Percentiles rank a stretch among this genome's conserved stretches.
Conservation (phyloP, 1,140 invertebrate genomes). For the Nautilus pompilius region DNA sequence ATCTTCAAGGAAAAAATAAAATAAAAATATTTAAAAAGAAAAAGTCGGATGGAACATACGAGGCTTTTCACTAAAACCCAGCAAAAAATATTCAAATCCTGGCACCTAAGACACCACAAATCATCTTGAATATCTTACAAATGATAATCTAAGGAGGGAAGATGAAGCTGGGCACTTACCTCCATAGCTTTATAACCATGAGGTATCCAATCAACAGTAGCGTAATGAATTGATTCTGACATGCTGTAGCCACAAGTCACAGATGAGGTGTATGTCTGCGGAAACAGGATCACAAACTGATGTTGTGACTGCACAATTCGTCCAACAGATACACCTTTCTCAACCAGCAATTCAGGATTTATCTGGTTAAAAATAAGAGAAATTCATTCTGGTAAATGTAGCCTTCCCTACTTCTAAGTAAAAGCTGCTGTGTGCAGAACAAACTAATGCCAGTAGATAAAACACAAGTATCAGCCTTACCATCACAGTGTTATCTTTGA, state of each 20-base stretch:
- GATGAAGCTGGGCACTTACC: constrained; percentile 54
- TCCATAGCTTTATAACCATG: constrained; percentile 71
- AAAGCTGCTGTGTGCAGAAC: background rate
- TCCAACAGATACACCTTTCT: constrained; percentile 74
- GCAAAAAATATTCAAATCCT: too few relatives aligned
- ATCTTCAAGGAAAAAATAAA: constrained; percentile 62
- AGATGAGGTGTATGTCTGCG: constrained; percentile 83
- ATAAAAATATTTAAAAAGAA: too few relatives aligned
- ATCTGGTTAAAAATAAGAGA: too few relatives aligned
- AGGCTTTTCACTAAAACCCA: too few relatives aligned
- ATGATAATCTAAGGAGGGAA: background rate
- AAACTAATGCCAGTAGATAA: background rate
- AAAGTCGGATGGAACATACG: too few relatives aligned
- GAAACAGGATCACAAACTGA: constrained; percentile 88
- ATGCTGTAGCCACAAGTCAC: constrained; percentile 86
- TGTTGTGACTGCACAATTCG: constrained; percentile 81
- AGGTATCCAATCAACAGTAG: constrained; percentile 76
- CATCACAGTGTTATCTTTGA: constrained; percentile 92
- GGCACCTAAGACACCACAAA: background rate
- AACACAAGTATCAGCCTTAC: constrained; percentile 45
- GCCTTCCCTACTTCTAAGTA: too few relatives aligned
- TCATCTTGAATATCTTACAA: background rate
- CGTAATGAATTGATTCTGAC: constrained; percentile 92
- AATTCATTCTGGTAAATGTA: too few relatives aligned
- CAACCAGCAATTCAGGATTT: constrained; percentile 75